Evolutionary conservation across 1,140 invertebrate genomes (phyloP), one percentile per base, ranked within the genome.

Genomic region (Drosophila micromelanica): DNA sequence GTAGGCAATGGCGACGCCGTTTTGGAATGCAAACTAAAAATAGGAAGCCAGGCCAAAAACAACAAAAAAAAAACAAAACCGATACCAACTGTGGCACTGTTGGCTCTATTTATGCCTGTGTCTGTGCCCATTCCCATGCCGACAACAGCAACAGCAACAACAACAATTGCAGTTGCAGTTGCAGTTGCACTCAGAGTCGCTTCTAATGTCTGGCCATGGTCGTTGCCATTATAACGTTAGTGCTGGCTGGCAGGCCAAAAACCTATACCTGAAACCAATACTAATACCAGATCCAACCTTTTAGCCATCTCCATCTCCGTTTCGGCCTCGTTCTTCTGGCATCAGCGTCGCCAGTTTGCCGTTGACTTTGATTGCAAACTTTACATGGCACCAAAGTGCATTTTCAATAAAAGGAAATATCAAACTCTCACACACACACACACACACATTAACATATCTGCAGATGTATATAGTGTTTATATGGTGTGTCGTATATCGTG

Each of bases 401-500:
- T 86, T 86, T 86, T 86, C 82, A 86, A 86, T 86, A 86, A 86
- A 87, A 87, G 82, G 75, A 86, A 86, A 86, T 87, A 86, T 87
- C 82, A 86, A 82, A 82, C 82, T 78, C 64, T 49, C 52, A 20
- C 37, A 55, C 42, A 78, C 40, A 77, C 27, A 57, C 51, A 64
- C 63, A 61, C 57, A 61, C 12, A 38, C 32, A 42, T 38, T 48
- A 7, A 56, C 13, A 55, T 42, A 57, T 30, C 45, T 27, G 6
- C 35, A 46, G 27, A 38, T 48, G 37, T 46, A 59, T 67, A 62
- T 62, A 35, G 43, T 38, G 20, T 59, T 43, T 56, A 65, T 78
- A 45, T 42, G 59, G 49, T 70, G 15, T 63, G 76, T 65, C 46
- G 73, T 56, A 74, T 78, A 78, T 81, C 65, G 74, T 84, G 78